Evolutionary conservation across 2,888 invertebrate genomes (phyloP).

Genomic region (Chirona hameri): DNA sequence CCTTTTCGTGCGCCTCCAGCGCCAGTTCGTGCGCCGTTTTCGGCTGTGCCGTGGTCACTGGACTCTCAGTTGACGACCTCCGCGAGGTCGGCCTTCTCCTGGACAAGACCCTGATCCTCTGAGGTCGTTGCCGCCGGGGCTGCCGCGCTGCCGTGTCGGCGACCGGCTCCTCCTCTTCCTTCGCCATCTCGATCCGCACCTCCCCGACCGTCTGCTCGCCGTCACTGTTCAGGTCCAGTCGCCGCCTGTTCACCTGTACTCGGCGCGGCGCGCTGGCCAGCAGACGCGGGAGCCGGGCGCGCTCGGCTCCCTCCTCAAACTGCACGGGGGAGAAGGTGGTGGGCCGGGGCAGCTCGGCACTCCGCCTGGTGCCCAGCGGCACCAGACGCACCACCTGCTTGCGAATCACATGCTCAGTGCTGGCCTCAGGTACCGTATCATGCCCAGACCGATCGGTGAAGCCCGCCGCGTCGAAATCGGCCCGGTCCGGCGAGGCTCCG

Average conservation of each 20-base stretch:
- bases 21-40: too few relatives aligned
- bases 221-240: neutral
- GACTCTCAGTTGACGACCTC: neutral
- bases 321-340: neutral
- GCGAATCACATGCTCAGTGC: neutral
- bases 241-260: neutral
- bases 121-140: neutral
- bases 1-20: too few relatives aligned
- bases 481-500: neutral
- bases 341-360: neutral
- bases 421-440: neutral
- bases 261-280: neutral
- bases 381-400: neutral
- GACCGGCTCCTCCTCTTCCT: neutral
- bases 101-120: neutral
- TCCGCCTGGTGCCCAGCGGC: neutral
- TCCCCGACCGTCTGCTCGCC: neutral
- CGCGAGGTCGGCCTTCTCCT: neutral
- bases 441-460: neutral
- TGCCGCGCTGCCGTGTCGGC: neutral
- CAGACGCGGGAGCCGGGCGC: neutral
- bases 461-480: neutral
- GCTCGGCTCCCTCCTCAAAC: neutral
- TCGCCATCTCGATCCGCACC: neutral
- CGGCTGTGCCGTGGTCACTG: too few relatives aligned